phyloP scores from a whole-genome alignment of 1,140 invertebrate species.

The Dendroctonus valens region DNA sequence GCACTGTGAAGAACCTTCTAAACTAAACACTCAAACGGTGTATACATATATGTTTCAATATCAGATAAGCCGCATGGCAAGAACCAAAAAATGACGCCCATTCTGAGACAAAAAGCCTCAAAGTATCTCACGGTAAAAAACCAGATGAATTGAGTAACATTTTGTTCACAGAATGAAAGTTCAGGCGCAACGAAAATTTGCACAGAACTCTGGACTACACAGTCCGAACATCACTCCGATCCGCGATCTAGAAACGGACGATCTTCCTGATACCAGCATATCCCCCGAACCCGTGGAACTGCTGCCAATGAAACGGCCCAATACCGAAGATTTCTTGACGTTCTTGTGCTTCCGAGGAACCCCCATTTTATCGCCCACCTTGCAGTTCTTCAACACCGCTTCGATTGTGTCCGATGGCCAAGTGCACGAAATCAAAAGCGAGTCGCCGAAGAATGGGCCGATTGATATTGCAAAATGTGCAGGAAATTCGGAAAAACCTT shows the following conservation, averaged over 20 bases:
- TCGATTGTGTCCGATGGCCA: slow-evolving; percentile 44
- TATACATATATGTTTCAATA: too few relatives aligned
- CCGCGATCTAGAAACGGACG: slow-evolving; percentile 60
- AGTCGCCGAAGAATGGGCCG: slow-evolving; percentile 43
- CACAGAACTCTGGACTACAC: slow-evolving; percentile 68
- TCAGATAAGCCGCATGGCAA: too few relatives aligned
- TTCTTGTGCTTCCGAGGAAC: slow-evolving; percentile 86
- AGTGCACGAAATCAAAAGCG: slow-evolving; percentile 43
- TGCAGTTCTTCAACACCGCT: slow-evolving; percentile 70
- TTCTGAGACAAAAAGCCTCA: background rate
- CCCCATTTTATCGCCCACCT: slow-evolving; percentile 66
- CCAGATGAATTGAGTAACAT: too few relatives aligned
- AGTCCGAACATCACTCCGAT: slow-evolving; percentile 58
- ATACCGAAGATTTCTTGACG: slow-evolving; percentile 88
- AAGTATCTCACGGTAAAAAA: background rate
- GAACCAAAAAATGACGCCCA: slow-evolving; percentile 1
- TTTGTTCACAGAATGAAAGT: slow-evolving; percentile 63
- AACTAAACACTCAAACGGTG: too few relatives aligned
- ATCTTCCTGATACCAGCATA: slow-evolving; percentile 46
- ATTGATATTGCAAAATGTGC: slow-evolving; percentile 44
- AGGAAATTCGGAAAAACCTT: slow-evolving; percentile 45
- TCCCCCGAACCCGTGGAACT: slow-evolving; percentile 55
- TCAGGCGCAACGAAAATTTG: slow-evolving; percentile 89
- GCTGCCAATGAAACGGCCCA: slow-evolving; percentile 70
- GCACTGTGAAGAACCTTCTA: too few relatives aligned